Evolutionary conservation across 2,888 invertebrate genomes (phyloP), one percentile per base, ranked within the genome.

Genomic region (Ectobius pallidus): DNA sequence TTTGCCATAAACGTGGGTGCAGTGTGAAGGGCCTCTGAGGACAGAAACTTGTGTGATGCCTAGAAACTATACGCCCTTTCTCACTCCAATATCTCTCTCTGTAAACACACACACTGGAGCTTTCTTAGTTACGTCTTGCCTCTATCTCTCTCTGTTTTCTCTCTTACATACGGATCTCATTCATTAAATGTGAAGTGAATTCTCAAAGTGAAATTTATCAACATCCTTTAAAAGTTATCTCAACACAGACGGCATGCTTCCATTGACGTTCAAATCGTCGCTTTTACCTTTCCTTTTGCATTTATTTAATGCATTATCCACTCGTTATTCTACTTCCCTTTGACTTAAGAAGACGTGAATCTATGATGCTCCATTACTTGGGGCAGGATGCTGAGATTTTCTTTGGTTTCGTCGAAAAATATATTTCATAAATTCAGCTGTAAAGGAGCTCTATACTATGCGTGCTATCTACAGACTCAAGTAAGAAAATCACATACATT

Each of bases 1-100:
- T 71, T 71, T 71, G 71, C 58, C 58, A 67, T 71, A 70, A 70
- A 58, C 58, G 58, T 58, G 58, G 58, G 58, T 30, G 58, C 58
- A 58, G 58, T 58, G 58, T 58, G 58, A 58, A 58, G 58, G 52
- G 58, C 58, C 58, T 58, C 58, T 14, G 58, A 55, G 55, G 55
- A 55, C 55, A 55, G 55, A 25, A 30, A 58, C 58, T 58, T 58
- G 58, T 58, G 58, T 58, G 58, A 58, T 58, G 58, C 30, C 58
- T 22, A 25, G 32, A 58, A 58, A 30, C 32, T 46, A 30, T 30
- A 32, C 58, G 30, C 58, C 58, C 58, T 30, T n/a, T 30, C 58
- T 58, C 58, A 58, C 58, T 58, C 58, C 58, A 30, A 2, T 30
- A 7, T 34, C 34, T 32, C 58, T 58, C 4, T 58, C 27, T 58